These are phyloP conservation scores for Mesodorylaimus sp. DNA, from an alignment of 2,888 invertebrate species.

Conservation along the genomic window DNA sequence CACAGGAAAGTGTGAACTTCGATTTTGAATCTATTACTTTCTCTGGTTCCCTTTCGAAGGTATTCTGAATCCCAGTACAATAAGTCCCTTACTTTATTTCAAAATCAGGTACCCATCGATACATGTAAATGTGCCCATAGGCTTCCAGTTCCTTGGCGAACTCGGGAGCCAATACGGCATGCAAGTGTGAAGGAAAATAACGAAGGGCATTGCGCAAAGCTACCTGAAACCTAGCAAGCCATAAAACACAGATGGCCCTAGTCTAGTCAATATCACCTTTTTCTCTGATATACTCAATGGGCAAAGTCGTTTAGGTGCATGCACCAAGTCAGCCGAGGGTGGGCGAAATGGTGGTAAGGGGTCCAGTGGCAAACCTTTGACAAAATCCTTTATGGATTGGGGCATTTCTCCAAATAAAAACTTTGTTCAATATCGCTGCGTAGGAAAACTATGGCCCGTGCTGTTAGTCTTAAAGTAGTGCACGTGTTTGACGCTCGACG, in stretches of 20 bases:
- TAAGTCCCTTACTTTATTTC: slow-evolving; percentile 4
- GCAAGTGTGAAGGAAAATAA: slow-evolving; percentile 39
- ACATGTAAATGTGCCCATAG: slow-evolving; percentile 47
- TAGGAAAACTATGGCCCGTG: too few relatives aligned
- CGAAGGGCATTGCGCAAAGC: slow-evolving; percentile 43
- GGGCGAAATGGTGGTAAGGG: neutral
- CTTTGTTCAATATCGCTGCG: neutral
- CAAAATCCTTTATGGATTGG: neutral
- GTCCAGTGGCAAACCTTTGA: neutral
- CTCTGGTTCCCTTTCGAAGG: too few relatives aligned
- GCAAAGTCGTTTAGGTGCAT: too few relatives aligned
- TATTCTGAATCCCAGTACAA: too few relatives aligned
- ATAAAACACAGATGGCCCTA: too few relatives aligned
- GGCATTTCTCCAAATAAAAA: neutral
- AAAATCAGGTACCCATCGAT: slow-evolving; percentile 35
- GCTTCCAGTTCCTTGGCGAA: slow-evolving; percentile 39
- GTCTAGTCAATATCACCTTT: too few relatives aligned
- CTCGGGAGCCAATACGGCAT: slow-evolving; percentile 37
- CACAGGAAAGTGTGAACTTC: too few relatives aligned
- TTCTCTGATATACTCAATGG: too few relatives aligned
- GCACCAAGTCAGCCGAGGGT: neutral
- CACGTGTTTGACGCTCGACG: too few relatives aligned
- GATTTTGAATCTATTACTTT: too few relatives aligned
- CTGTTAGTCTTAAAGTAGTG: too few relatives aligned
- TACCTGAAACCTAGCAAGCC: too few relatives aligned